These are phyloP conservation scores for Metacarcinus magister DNA, from an alignment of 2,888 invertebrate species.

Conservation along the genomic window DNA sequence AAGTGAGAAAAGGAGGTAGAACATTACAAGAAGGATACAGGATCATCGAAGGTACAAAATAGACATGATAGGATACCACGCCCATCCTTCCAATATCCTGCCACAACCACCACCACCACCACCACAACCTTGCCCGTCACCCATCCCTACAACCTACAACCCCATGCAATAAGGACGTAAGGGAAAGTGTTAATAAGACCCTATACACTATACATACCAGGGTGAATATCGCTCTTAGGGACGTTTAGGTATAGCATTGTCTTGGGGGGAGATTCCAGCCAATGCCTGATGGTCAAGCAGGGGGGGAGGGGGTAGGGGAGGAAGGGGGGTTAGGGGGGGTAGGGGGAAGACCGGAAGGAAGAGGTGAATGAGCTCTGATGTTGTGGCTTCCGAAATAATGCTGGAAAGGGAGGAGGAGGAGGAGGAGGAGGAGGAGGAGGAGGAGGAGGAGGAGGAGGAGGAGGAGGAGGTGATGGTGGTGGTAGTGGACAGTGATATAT, in stretches of 20 bases:
- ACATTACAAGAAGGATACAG: neutral
- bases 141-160: neutral
- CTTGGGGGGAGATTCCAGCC: neutral
- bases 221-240: neutral
- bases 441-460: neutral
- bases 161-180: neutral
- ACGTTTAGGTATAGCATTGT: neutral
- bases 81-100: neutral
- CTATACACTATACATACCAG: neutral
- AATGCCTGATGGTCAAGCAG: neutral
- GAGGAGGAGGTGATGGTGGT: neutral
- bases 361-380: constrained; percentile 22
- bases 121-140: neutral
- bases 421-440: neutral
- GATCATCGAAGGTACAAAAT: neutral
- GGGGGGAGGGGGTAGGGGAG: neutral
- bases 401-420: neutral
- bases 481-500: neutral
- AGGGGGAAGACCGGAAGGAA: neutral
- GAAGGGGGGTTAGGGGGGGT: neutral
- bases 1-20: neutral
- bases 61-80: neutral
- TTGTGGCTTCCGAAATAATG: constrained; percentile 36
- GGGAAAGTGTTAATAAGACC: neutral
- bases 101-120: no score